phyloP scores from a whole-genome alignment of 2,888 invertebrate genomes.

The Troglohyphantes excavatus region DNA sequence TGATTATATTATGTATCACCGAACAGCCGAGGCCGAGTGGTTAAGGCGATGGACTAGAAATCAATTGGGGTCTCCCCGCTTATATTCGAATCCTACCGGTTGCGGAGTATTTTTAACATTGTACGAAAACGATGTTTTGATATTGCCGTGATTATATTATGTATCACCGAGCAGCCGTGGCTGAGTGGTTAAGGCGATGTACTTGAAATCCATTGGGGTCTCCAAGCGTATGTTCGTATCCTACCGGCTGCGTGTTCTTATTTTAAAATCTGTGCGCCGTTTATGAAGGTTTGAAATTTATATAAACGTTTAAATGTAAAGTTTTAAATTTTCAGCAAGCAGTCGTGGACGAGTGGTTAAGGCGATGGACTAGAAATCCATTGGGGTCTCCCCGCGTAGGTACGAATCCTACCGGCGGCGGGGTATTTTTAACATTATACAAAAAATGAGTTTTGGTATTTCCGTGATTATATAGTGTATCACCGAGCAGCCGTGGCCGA shows the following conservation, averaged over 20 bases:
- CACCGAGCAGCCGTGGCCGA: conserved; percentile 82
- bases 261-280: conserved; percentile 10
- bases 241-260: no score
- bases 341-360: conserved; percentile 83
- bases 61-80: conserved; percentile 81
- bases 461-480: no score
- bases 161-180: conserved; percentile 81
- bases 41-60: conserved; percentile 83
- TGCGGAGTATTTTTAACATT: no score
- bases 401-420: conserved; percentile 83
- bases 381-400: conserved; percentile 83
- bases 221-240: conserved; percentile 82
- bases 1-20: no score
- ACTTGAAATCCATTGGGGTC: conserved; percentile 82
- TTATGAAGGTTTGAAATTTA: no score
- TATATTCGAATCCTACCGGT: no score
- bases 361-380: conserved; percentile 83
- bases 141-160: no score
- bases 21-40: conserved; percentile 82
- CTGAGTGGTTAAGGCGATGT: conserved; percentile 83
- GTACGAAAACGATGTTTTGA: no score
- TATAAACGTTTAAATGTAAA: no score
- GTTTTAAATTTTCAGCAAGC: conserved; percentile 11
- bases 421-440: no score
- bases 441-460: no score